Percentiles rank a stretch among this genome's conserved stretches.
Evolutionary conservation across 2,113 vertebrate genomes (phyloP).

Genomic region (Psammodynastes pulverulentus): DNA sequence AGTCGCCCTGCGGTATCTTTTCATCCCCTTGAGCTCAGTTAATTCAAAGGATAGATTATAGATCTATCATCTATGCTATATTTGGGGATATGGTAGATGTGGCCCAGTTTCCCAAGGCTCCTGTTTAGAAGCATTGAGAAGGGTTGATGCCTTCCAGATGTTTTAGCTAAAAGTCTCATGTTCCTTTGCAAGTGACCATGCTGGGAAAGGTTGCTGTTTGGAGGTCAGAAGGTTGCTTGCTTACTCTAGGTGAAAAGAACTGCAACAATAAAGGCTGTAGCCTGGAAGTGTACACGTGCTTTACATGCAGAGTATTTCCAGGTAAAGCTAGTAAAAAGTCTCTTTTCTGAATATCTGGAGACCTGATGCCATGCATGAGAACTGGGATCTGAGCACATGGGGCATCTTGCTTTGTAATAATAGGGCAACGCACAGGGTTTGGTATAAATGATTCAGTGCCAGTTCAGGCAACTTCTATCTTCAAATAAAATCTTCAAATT

Average conservation of each 20-base stretch:
- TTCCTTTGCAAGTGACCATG: not conserved
- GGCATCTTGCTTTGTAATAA: not conserved
- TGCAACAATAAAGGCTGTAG: not conserved
- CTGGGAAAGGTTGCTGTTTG: not conserved
- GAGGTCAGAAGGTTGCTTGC: not conserved
- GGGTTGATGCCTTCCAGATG: not conserved
- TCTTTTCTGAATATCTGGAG: not conserved
- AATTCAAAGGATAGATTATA: not conserved
- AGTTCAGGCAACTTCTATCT: not conserved
- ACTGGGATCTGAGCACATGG: not conserved
- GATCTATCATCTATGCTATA: not conserved
- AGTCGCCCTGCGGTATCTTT: not conserved
- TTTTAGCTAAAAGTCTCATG: not conserved
- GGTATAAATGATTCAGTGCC: not conserved
- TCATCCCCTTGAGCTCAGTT: not conserved
- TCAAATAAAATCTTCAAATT: not conserved
- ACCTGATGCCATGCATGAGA: not conserved
- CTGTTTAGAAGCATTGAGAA: no score
- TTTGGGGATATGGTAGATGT: not conserved
- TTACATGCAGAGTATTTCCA: not conserved
- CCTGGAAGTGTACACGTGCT: not conserved
- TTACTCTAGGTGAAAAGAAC: not conserved
- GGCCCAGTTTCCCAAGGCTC: not conserved
- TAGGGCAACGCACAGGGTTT: not conserved
- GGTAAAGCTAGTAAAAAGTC: not conserved